A percentile compares a stretch with the other conserved stretches of the same genome.
phyloP scores from a whole-genome alignment of 2,797 vertebrate species.

The Choloepus didactylus region DNA sequence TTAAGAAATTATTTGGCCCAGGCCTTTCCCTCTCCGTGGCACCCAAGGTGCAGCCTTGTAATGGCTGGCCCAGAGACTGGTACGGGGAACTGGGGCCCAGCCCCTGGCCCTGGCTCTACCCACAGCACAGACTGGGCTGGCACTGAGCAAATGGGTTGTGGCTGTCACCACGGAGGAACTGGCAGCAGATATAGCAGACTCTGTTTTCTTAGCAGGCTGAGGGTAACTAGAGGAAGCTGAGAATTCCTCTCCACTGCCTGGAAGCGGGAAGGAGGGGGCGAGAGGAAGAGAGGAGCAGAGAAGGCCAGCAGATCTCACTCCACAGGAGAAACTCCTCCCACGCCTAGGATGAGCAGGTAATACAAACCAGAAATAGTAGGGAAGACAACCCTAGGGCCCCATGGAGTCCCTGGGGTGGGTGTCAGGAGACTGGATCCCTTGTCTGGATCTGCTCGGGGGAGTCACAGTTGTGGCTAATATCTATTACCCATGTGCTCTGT shows the following conservation, averaged over 20 bases:
- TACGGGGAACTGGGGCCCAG: neutral
- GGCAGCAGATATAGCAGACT: conserved; percentile 79
- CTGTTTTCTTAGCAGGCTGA: conserved; percentile 82
- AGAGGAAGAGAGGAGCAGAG: neutral
- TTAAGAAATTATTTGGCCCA: conserved; percentile 7
- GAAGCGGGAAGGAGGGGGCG: conserved; percentile 39
- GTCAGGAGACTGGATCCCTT: neutral
- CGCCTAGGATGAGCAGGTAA: neutral
- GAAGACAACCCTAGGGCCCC: neutral
- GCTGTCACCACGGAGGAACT: conserved; percentile 74
- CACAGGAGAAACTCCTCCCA: neutral
- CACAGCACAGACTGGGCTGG: conserved; percentile 51
- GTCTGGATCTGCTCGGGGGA: neutral
- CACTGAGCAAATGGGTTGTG: conserved; percentile 66
- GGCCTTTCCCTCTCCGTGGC: neutral
- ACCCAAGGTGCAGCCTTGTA: neutral
- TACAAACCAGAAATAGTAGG: neutral
- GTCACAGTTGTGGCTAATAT: neutral
- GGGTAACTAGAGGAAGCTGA: conserved; percentile 79
- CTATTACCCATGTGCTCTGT: neutral
- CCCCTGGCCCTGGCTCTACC: neutral
- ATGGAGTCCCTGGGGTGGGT: neutral
- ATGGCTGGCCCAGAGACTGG: neutral
- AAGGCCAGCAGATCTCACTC: neutral
- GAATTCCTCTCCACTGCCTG: conserved; percentile 73